A percentile compares a stretch with the other conserved stretches of the same genome.
Conservation (phyloP, 2,888 invertebrate species). For the Drosophila meridionalis region DNA sequence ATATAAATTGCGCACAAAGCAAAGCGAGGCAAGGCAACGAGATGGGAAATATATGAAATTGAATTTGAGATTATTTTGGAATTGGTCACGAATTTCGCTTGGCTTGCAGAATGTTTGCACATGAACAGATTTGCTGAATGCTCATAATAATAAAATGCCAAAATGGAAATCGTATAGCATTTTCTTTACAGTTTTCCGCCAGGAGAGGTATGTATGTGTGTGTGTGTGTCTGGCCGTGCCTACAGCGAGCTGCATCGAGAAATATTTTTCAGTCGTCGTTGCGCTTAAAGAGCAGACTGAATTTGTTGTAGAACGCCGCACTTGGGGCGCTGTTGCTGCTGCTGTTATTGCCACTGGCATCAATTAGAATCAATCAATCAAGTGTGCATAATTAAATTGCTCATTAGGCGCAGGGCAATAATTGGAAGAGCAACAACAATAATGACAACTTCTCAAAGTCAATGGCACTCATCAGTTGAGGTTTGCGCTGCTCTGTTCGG, state of each 20-base stretch:
- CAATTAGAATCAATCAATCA: slow-evolving; percentile 75
- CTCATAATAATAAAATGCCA: slow-evolving; percentile 14
- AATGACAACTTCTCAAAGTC: slow-evolving; percentile 17
- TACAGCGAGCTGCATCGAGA: not conserved
- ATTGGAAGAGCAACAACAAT: slow-evolving; percentile 21
- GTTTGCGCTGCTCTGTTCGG: slow-evolving; percentile 1
- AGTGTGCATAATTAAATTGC: slow-evolving; percentile 71
- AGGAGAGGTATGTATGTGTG: not conserved
- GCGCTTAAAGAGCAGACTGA: slow-evolving; percentile 1
- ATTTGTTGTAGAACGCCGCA: not conserved
- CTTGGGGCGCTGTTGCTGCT: not conserved
- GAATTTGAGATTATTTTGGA: slow-evolving; percentile 3
- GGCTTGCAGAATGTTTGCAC: slow-evolving; percentile 17
- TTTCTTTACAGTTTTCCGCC: not conserved
- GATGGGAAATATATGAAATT: slow-evolving; percentile 11
- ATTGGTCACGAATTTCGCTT: slow-evolving; percentile 20
- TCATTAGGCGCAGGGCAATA: slow-evolving; percentile 53
- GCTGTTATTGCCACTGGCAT: slow-evolving; percentile 24
- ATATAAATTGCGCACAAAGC: slow-evolving; percentile 3
- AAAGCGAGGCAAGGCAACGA: not conserved
- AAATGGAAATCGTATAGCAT: slow-evolving; percentile 11
- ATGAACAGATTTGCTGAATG: slow-evolving; percentile 15
- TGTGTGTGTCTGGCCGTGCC: not conserved
- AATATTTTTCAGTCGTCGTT: not conserved
- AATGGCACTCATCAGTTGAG: slow-evolving; percentile 22